Percentiles rank a stretch among this genome's conserved stretches.
Evolutionary conservation across 2,113 vertebrate genomes (phyloP).

Genomic region (Calonectris borealis): DNA sequence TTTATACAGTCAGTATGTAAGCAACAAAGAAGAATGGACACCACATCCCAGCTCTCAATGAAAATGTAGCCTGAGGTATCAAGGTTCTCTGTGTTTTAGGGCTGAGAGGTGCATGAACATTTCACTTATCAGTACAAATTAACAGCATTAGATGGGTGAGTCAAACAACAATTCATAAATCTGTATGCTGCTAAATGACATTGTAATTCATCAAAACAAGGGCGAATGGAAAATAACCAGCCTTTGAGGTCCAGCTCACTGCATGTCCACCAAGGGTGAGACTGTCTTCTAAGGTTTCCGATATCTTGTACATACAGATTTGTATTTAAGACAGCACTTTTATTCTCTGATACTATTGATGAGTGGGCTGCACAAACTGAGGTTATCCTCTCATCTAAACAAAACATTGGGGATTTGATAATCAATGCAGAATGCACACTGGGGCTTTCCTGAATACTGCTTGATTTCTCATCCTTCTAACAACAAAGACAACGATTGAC

Average conservation of each 20-base stretch:
- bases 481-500: background rate
- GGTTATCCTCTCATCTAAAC: background rate
- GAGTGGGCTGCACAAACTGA: background rate
- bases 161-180: conserved; percentile 52
- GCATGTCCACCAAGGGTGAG: background rate
- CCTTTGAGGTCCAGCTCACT: background rate
- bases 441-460: background rate
- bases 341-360: background rate
- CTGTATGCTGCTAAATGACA: conserved; percentile 8
- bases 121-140: conserved; percentile 44
- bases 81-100: background rate
- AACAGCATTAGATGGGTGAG: background rate
- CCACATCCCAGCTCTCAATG: background rate
- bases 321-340: conserved; percentile 16
- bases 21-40: background rate
- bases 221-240: conserved; percentile 32
- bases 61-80: background rate
- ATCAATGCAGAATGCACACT: background rate
- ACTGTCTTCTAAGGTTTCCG: background rate
- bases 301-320: background rate
- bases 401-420: background rate
- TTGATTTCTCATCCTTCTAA: background rate
- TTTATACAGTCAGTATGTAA: background rate
- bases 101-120: background rate
- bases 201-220: conserved; percentile 49